phyloP scores from a whole-genome alignment of 2,888 invertebrate genomes.

The Xanthorhoe designata region DNA sequence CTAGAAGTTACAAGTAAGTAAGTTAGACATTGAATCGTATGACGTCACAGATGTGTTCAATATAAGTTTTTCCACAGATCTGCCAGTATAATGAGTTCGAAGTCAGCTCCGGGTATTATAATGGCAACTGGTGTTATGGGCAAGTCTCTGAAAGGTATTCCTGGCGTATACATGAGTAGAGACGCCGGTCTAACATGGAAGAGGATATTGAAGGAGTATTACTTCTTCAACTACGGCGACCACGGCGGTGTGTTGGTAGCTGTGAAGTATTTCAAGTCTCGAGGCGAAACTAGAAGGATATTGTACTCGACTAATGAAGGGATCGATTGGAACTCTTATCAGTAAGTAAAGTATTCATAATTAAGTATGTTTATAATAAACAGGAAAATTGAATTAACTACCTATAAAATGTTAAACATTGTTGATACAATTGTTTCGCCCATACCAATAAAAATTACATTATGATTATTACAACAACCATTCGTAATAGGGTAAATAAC shows the following conservation, averaged over 20 bases:
- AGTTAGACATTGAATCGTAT: too few species aligned
- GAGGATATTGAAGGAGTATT: slow-evolving; percentile 86
- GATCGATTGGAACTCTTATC: slow-evolving; percentile 90
- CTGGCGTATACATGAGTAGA: slow-evolving; percentile 87
- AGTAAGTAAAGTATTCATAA: slow-evolving; percentile 72
- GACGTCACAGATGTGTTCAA: background rate
- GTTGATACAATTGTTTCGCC: too few species aligned
- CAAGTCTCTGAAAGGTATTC: slow-evolving; percentile 91
- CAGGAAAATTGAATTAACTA: background rate
- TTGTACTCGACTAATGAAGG: slow-evolving; percentile 95
- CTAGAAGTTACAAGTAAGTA: too few species aligned
- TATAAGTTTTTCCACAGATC: slow-evolving; percentile 60
- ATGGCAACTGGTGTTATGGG: slow-evolving; percentile 89
- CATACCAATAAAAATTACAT: too few species aligned
- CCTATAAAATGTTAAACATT: too few species aligned
- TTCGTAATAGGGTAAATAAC: background rate
- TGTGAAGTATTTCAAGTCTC: slow-evolving; percentile 91
- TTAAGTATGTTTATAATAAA: background rate
- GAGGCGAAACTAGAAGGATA: slow-evolving; percentile 91
- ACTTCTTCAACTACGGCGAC: slow-evolving; percentile 95
- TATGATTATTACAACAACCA: too few species aligned
- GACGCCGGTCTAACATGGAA: slow-evolving; percentile 66
- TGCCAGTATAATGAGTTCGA: slow-evolving; percentile 93
- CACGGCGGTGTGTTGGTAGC: slow-evolving; percentile 95
- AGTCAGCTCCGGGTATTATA: slow-evolving; percentile 95